Conservation (phyloP, 2,888 invertebrate species). For the Cataglyphis rosenhaueri region DNA sequence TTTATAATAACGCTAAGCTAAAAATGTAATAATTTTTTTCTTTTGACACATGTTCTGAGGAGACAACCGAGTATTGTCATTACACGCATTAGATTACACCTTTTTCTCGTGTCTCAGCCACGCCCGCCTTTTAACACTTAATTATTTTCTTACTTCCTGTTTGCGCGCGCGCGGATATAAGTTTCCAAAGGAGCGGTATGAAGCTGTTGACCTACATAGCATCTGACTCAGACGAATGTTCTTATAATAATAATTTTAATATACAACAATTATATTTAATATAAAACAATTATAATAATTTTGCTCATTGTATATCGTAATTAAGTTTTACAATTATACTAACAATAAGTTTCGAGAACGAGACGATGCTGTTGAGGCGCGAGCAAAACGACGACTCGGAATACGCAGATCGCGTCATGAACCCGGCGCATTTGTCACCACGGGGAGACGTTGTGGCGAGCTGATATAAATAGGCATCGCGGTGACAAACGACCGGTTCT, state of each 20-base stretch:
- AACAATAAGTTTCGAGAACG: conserved; percentile 15
- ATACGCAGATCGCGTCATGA: conserved; percentile 68
- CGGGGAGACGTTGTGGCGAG: conserved; percentile 71
- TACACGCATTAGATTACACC: conserved; percentile 39
- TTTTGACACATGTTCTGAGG: background rate
- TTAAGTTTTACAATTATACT: background rate
- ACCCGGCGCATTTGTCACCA: conserved; percentile 81
- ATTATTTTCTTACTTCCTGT: conserved; percentile 62
- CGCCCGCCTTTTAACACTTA: conserved; percentile 57
- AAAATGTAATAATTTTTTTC: conserved; percentile 1
- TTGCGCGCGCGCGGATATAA: conserved; percentile 50
- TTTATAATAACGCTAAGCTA: background rate
- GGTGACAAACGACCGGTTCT: conserved; percentile 82
- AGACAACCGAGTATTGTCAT: conserved; percentile 27
- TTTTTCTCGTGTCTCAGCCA: conserved; percentile 32
- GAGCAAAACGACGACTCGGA: conserved; percentile 62
- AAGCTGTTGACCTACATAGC: background rate
- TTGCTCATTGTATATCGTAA: conserved; percentile 24
- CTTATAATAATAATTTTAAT: background rate
- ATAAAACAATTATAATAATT: background rate
- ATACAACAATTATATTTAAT: too few species aligned
- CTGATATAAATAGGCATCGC: conserved; percentile 81
- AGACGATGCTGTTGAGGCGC: conserved; percentile 15
- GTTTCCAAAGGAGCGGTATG: background rate
- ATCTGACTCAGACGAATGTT: background rate